Evolutionary conservation across 1,140 invertebrate species (phyloP).

Genomic region (Pachyrhynchus sulphureomaculatus): DNA sequence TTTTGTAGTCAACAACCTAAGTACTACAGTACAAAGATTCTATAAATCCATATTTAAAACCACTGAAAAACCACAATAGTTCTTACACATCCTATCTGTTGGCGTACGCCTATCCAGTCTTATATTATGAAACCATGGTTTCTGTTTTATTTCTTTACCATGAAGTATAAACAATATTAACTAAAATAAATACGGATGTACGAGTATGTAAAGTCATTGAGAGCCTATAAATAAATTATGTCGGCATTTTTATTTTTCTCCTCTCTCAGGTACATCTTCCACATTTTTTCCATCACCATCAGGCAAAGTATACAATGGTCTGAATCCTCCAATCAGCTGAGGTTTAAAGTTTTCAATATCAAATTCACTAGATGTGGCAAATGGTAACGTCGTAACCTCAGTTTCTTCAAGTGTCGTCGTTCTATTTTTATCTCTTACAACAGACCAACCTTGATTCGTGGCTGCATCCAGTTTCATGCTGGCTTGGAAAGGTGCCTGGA

Average conservation of each 20-base stretch:
- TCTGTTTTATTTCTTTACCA: too few relatives aligned
- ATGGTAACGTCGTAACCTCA: slow-evolving; percentile 45
- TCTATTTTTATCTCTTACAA: slow-evolving; percentile 54
- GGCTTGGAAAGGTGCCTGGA: slow-evolving; percentile 70
- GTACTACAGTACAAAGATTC: too few relatives aligned
- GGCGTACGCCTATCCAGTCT: too few relatives aligned
- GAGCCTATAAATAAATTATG: too few relatives aligned
- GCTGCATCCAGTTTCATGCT: slow-evolving; percentile 60
- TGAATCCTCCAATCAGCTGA: slow-evolving; percentile 67
- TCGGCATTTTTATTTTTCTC: slow-evolving; percentile 18
- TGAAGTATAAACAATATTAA: too few relatives aligned
- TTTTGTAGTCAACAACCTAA: too few relatives aligned
- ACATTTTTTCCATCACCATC: slow-evolving; percentile 27
- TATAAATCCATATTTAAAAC: too few relatives aligned
- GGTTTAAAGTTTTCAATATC: slow-evolving; percentile 70
- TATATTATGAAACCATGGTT: too few relatives aligned
- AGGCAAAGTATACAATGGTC: slow-evolving; percentile 60
- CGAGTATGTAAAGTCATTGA: too few relatives aligned
- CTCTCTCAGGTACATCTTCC: slow-evolving; percentile 7
- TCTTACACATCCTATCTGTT: too few relatives aligned
- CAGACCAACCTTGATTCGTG: slow-evolving; percentile 63
- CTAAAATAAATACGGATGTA: too few relatives aligned
- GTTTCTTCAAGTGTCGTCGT: slow-evolving; percentile 40
- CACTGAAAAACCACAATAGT: too few relatives aligned
- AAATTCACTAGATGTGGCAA: slow-evolving; percentile 52